Percentiles rank a stretch among this genome's conserved stretches.
Evolutionary conservation across 2,888 invertebrate genomes (phyloP).

Genomic region (Bombylius major): DNA sequence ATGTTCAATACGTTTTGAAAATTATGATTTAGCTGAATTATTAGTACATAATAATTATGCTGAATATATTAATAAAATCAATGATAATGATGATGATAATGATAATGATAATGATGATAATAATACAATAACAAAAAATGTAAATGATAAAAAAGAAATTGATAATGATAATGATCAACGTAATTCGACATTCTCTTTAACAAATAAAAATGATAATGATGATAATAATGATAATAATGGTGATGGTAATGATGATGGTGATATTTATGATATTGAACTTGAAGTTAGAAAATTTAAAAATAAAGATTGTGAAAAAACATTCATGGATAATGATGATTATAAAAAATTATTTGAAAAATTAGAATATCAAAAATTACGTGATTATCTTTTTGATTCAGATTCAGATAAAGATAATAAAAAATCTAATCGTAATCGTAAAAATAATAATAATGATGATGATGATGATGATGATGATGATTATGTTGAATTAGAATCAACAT

Average conservation of each 20-base stretch:
- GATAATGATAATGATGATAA: not conserved
- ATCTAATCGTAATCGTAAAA: slow-evolving; percentile 29
- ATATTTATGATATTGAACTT: slow-evolving; percentile 22
- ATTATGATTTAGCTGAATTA: slow-evolving; percentile 21
- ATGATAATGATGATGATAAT: not conserved
- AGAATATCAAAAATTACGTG: slow-evolving; percentile 30
- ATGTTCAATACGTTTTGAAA: slow-evolving; percentile 23
- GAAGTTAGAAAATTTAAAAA: slow-evolving; percentile 36
- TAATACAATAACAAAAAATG: no score
- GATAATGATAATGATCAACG: no score
- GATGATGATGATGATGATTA: slow-evolving; percentile 13
- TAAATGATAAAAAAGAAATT: no score
- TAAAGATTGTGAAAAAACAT: slow-evolving; percentile 13
- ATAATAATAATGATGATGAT: slow-evolving; percentile 18
- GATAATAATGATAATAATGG: not conserved
- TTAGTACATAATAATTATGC: slow-evolving; percentile 19
- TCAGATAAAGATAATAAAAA: no score
- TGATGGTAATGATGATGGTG: slow-evolving; percentile 3
- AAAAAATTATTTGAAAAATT: slow-evolving; percentile 19
- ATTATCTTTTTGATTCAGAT: not conserved
- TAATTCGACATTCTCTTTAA: no score
- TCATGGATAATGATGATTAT: slow-evolving; percentile 21
- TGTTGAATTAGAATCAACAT: not conserved
- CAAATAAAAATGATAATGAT: not conserved
- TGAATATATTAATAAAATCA: not conserved